Base-by-base conservation (phyloP, 2,888 invertebrate genomes). In the Autographa pulchrina region DNA sequence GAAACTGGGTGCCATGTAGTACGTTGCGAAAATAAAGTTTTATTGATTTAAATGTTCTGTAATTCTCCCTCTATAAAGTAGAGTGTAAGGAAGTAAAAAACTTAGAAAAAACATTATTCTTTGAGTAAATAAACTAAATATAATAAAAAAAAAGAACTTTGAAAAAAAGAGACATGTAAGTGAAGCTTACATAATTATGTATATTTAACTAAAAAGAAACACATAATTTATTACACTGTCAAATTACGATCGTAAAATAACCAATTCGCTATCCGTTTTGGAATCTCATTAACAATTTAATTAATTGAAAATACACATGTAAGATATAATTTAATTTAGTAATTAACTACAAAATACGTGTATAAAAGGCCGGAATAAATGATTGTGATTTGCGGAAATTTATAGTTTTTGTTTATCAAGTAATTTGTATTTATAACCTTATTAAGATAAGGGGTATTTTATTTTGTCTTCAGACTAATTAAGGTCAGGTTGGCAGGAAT, bases 401-500 rank as follows among this genome's bases (percentile, higher is more conserved):
- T 77, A 72, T 64, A 56, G 70, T 65, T 48, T 18, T 32, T 76
- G 60, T 38, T 69, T 77, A 69, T 14, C 32, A 68, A 69, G 62
- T 77, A 71, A 83, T 84, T 84, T 74, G 75, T 82, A 75, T 82
- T 83, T 80, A 83, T 75, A 67, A 54, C 62, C 43, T 64, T 70
- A 73, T 83, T 75, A 80, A 81, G 80, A 85, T 83, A 80, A 79
- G 16, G 25, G n/a, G n/a, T 38, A 58, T 68, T 56, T 74, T 68
- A 68, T 75, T 61, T 72, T 64, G 63, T 65, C 73, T 69, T 74
- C 16, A 2, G 59, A 38, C 14, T 25, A 67, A 78, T 70, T 72
- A 62, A 62, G 52, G 71, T 52, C 32, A 18, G 8, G 1, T 58
- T 48, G 48, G 48, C 48, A 48, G 48, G n/a, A n/a, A 48, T 48